Evolutionary conservation across 1,140 invertebrate genomes (phyloP).

Genomic region (Brachionus angularis): DNA sequence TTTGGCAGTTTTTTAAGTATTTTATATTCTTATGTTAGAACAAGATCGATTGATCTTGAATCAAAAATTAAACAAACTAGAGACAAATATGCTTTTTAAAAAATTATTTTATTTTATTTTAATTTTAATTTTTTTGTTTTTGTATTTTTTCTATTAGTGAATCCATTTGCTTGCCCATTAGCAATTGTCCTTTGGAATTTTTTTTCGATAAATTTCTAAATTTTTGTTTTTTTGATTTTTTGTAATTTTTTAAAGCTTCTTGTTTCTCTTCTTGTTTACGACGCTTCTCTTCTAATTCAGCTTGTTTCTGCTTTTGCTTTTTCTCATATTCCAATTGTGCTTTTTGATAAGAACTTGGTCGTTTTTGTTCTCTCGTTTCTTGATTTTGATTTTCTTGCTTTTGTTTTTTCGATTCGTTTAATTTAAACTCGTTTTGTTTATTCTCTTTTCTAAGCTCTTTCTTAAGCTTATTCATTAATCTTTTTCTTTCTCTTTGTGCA

Average conservation of each 20-base stretch:
- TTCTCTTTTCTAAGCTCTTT: slow-evolving; percentile 29
- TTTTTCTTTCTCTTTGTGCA: slow-evolving; percentile 21
- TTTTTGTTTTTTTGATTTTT: slow-evolving; percentile 38
- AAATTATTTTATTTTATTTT: no score
- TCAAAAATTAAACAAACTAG: no score
- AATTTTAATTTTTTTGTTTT: slow-evolving; percentile 11
- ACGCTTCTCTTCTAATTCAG: neutral
- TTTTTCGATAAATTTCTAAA: slow-evolving; percentile 34
- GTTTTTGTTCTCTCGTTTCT: neutral
- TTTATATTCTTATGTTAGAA: no score
- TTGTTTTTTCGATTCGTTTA: neutral
- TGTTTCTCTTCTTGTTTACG: slow-evolving; percentile 24
- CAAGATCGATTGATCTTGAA: no score
- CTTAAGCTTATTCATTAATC: neutral
- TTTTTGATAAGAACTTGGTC: slow-evolving; percentile 10
- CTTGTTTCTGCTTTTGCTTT: slow-evolving; percentile 2
- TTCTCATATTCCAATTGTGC: slow-evolving; percentile 24
- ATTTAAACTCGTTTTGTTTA: neutral
- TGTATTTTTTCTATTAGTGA: slow-evolving; percentile 29
- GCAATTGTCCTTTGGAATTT: slow-evolving; percentile 14
- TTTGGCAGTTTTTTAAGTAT: neutral
- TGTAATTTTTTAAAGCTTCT: slow-evolving; percentile 26
- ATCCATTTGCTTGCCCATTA: slow-evolving; percentile 31
- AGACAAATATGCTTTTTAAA: no score
- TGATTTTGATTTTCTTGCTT: neutral